Conservation (phyloP, 2,797 vertebrate species). For the Alcedo quadribrachys region DNA sequence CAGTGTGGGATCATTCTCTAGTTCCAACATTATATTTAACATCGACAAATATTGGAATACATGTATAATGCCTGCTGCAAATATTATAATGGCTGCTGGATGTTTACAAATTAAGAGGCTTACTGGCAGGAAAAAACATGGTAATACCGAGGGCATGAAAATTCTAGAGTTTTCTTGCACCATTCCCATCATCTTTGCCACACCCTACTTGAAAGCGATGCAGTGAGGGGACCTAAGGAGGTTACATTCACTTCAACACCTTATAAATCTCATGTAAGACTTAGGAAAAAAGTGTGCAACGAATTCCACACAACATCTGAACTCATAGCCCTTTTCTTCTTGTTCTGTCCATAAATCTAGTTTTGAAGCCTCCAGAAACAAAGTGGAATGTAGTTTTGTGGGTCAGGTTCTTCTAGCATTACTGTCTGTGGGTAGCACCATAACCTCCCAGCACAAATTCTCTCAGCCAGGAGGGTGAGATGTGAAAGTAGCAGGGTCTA, state of each 20-base stretch:
- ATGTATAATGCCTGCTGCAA: neutral
- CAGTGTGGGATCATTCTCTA: neutral
- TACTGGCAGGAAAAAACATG: neutral
- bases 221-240: neutral
- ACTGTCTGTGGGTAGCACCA: neutral
- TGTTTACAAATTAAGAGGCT: neutral
- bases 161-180: neutral
- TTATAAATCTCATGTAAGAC: neutral
- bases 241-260: neutral
- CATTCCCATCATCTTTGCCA: neutral
- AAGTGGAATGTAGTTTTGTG: neutral
- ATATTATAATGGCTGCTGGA: neutral
- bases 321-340: neutral
- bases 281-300: neutral
- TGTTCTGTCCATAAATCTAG: neutral
- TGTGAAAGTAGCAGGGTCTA: neutral
- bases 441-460: neutral
- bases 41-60: neutral
- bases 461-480: neutral
- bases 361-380: neutral
- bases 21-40: fast-evolving
- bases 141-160: fast-evolving
- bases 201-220: neutral
- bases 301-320: neutral
- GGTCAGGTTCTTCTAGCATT: neutral